A percentile compares a stretch with the other conserved stretches of the same genome.
Conservation (phyloP, 2,888 invertebrate species). For the Zygogramma bicolorata region DNA sequence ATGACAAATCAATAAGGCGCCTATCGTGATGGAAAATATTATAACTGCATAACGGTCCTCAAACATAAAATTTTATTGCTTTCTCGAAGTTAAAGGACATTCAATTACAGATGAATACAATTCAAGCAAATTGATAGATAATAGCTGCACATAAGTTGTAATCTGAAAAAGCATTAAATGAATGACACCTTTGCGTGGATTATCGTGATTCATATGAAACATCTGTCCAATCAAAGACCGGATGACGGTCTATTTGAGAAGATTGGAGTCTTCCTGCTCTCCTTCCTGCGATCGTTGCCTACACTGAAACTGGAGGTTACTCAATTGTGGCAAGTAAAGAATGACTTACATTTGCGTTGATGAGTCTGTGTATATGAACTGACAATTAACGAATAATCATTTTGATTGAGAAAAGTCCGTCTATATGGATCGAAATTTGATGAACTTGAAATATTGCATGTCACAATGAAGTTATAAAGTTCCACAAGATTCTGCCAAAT, state of each 20-base stretch:
- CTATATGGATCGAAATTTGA: too few species aligned
- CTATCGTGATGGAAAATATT: too few species aligned
- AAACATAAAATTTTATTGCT: neutral
- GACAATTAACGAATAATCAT: too few species aligned
- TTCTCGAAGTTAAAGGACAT: neutral
- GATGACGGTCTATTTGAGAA: constrained; percentile 61
- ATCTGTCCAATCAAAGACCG: constrained; percentile 61
- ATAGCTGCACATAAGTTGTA: neutral
- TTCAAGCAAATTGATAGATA: neutral
- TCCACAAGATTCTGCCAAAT: too few species aligned
- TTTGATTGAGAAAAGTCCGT: too few species aligned
- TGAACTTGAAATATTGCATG: too few species aligned
- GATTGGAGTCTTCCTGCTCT: constrained; percentile 62
- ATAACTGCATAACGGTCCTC: neutral
- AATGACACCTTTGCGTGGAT: neutral
- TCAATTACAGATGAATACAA: neutral
- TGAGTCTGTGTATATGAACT: too few species aligned
- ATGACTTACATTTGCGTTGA: neutral
- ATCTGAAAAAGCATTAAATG: neutral
- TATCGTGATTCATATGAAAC: constrained; percentile 38
- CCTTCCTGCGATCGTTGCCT: constrained; percentile 12
- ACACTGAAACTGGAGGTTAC: neutral
- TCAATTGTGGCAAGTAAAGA: neutral
- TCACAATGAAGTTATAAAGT: too few species aligned
- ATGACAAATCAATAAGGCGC: neutral